Evolutionary conservation across 2,888 invertebrate genomes (phyloP), one percentile per base, ranked within the genome.

Genomic region (Cerastis rubricosa): DNA sequence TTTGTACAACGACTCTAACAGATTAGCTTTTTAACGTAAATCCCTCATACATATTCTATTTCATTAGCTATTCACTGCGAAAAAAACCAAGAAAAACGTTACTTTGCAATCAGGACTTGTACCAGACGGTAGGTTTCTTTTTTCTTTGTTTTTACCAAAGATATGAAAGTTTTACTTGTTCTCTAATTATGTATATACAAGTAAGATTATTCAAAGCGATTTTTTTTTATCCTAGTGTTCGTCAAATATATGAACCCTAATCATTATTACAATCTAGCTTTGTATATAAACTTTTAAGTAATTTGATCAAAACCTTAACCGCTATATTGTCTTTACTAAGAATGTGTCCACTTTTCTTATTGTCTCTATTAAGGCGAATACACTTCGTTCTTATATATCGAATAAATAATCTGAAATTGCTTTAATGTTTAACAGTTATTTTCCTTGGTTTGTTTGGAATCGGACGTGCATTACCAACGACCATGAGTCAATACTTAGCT

Each of bases 41-140:
- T 75, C 76, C 74, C 80, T 86, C 80, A 87, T 86, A 83, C 83
- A 86, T 86, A 86, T 85, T 85, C 85, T 87, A 86, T 86, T 82
- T 76, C 85, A 85, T 85, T 87, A 82, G 69, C 67, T 74, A 74
- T 84, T 85, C 85, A 71, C 78, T 77, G 76, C 59, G 79, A 74
- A 79, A 76, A 78, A 83, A 85, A 79, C 77, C 74, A 54, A 49
- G 75, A 75, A 73, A 80, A 84, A 81, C 77, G 74, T 84, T 80
- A 66, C 61, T 82, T 73, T 22, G 71, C 59, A 72, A 78, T 76
- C 74, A 71, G 61, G 74, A 43, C 63, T 75, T 71, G 71, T 74
- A 47, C 67, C 43, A 54, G 63, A 22, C 54, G 43, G 57, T 64
- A 66, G 40, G 9, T 51, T 67, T 35, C 8, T 74, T 61, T 43